Conservation (phyloP, 2,888 invertebrate genomes). For the Drosophila trichaetosa region DNA sequence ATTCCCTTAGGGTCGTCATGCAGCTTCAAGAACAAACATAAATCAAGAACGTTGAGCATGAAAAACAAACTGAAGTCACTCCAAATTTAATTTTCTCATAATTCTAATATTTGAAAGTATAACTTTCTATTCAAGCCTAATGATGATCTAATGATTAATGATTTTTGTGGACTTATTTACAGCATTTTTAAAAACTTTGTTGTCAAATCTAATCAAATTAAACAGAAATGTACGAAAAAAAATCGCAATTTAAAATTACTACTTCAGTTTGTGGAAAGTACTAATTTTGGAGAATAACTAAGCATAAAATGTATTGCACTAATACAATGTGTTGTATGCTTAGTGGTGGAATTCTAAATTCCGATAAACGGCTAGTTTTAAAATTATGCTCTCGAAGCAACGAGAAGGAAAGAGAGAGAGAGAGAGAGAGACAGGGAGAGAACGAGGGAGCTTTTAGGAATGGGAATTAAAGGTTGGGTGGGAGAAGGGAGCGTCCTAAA, state of each 20-base stretch:
- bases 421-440: background rate
- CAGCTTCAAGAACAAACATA: constrained; percentile 11
- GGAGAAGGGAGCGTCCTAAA: background rate
- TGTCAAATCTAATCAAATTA: background rate
- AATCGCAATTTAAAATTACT: background rate
- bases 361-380: background rate
- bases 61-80: background rate
- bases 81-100: background rate
- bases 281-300: background rate
- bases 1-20: constrained; percentile 9
- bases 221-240: background rate
- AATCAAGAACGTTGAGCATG: background rate
- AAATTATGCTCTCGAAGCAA: background rate
- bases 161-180: background rate
- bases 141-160: background rate
- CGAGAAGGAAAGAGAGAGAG: background rate
- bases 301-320: background rate
- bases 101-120: background rate
- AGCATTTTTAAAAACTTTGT: background rate
- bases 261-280: background rate
- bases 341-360: background rate
- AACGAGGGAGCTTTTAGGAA: background rate
- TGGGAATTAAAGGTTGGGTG: background rate
- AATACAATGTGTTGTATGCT: background rate
- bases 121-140: background rate